These are phyloP conservation scores for Barbus barbus DNA, from an alignment of 2,113 vertebrate species.

Conservation along the genomic window DNA sequence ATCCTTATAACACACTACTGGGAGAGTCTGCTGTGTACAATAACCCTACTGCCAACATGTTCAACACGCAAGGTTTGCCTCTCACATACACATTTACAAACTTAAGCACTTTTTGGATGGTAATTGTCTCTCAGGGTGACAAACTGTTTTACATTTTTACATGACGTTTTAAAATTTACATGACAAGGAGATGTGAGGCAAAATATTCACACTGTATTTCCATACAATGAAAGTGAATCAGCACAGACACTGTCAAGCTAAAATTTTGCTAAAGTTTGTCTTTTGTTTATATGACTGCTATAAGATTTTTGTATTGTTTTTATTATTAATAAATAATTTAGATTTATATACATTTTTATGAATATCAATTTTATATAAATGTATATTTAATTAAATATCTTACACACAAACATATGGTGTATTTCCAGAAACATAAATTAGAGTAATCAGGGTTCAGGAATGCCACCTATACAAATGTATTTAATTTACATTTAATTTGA, in stretches of 20 bases:
- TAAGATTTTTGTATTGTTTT: not conserved
- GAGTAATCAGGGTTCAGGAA: not conserved
- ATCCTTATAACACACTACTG: conserved; percentile 99
- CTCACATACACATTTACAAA: conserved; percentile 33
- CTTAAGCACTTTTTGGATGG: not conserved
- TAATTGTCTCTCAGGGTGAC: not conserved
- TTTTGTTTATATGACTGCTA: not conserved
- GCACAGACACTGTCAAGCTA: not conserved
- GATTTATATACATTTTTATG: not conserved
- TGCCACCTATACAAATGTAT: not conserved
- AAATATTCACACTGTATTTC: not conserved
- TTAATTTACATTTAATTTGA: not conserved
- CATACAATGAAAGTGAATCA: not conserved
- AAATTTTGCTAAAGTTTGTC: not conserved
- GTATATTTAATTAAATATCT: not conserved
- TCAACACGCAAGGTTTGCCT: conserved; percentile 99
- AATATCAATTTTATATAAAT: not conserved
- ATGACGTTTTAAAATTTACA: not conserved
- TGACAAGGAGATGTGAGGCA: not conserved
- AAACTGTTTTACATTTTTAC: too few relatives aligned
- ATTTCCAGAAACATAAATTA: not conserved
- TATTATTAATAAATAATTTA: not conserved
- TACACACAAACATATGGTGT: not conserved
- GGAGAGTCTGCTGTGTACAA: conserved; percentile 99
- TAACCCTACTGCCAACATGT: conserved; percentile 99